Conservation (phyloP, 2,797 vertebrate species). For the Pangasius krempfi region DNA sequence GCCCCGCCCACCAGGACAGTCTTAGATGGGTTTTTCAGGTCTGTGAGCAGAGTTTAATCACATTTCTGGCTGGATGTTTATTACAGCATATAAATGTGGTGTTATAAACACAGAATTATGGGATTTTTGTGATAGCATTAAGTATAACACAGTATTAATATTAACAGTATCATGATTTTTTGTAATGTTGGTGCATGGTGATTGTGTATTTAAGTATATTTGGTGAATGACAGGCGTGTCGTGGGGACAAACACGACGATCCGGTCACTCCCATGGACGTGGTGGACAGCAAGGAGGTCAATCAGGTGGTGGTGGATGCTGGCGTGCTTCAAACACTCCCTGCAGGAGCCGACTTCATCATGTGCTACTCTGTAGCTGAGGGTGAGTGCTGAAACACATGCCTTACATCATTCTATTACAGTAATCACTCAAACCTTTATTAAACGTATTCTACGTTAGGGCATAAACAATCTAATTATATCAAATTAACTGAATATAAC, state of each 20-base stretch:
- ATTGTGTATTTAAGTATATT: not conserved
- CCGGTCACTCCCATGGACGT: conserved; percentile 69
- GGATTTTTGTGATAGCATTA: not conserved
- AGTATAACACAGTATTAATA: not conserved
- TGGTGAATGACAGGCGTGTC: conserved; percentile 73
- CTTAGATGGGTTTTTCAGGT: not conserved
- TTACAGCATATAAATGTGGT: not conserved
- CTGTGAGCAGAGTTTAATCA: not conserved
- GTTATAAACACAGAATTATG: not conserved
- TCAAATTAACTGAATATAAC: not conserved
- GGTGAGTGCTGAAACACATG: conserved; percentile 54
- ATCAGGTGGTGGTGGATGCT: conserved; percentile 72
- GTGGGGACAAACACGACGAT: conserved; percentile 78
- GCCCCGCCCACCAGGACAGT: not conserved
- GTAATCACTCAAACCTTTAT: not conserved
- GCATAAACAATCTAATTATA: not conserved
- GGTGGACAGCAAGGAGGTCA: conserved; percentile 54
- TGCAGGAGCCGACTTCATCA: conserved; percentile 82
- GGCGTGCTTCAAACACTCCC: conserved; percentile 75
- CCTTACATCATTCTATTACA: not conserved
- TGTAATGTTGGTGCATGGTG: not conserved
- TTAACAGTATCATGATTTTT: not conserved
- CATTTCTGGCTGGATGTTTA: not conserved
- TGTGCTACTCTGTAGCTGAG: conserved; percentile 86
- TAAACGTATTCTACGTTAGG: not conserved